A percentile compares a stretch with the other conserved stretches of the same genome.
Conservation (phyloP, 2,113 vertebrate genomes). For the Ailurus styani region DNA sequence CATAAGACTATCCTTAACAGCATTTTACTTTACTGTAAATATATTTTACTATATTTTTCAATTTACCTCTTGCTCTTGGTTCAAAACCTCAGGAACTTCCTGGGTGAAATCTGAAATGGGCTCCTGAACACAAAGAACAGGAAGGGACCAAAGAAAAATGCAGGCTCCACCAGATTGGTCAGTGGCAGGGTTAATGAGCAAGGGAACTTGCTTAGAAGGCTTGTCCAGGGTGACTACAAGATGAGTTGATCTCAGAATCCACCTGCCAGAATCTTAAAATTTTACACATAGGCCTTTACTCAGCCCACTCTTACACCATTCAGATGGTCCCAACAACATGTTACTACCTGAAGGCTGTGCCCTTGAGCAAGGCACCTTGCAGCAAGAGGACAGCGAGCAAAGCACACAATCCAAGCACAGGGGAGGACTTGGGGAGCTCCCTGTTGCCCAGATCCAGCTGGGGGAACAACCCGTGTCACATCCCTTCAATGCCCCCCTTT, state of each 20-base stretch:
- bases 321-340: background rate
- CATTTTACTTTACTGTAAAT: background rate
- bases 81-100: background rate
- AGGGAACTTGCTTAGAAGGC: background rate
- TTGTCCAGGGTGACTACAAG: background rate
- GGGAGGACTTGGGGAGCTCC: background rate
- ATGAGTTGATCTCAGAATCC: background rate
- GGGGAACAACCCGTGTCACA: background rate
- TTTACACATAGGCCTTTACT: background rate
- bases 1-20: background rate
- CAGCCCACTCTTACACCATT: background rate
- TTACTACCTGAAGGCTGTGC: background rate
- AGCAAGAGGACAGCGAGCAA: background rate
- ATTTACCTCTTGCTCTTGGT: background rate
- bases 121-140: background rate
- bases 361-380: background rate
- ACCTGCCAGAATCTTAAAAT: background rate
- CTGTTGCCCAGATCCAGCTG: background rate
- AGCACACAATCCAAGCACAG: background rate
- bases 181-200: background rate
- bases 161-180: background rate
- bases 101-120: background rate
- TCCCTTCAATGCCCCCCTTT: background rate
- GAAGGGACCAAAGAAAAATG: background rate
- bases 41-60: background rate